Evolutionary conservation across 2,113 vertebrate genomes (phyloP).

Genomic region (Etia nguti): DNA sequence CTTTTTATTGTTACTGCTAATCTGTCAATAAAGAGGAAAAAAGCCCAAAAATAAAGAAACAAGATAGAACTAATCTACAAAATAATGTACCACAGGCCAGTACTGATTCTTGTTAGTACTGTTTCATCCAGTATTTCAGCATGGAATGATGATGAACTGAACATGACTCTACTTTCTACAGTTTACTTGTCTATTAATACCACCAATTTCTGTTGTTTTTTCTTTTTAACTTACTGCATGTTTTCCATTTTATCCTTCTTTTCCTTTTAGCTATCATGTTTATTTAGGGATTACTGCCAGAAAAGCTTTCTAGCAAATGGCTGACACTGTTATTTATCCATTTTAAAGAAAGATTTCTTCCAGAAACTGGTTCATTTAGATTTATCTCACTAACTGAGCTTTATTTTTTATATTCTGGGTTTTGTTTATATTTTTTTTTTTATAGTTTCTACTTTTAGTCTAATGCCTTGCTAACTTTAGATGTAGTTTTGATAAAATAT

Average conservation of each 20-base stretch:
- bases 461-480: neutral
- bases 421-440: neutral
- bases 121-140: neutral
- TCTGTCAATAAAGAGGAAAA: neutral
- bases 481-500: neutral
- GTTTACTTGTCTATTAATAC: neutral
- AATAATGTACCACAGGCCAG: neutral
- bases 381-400: neutral
- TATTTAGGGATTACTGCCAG: neutral
- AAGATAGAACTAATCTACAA: neutral
- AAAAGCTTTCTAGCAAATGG: neutral
- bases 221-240: fast-evolving
- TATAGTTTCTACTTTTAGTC: neutral
- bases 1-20: neutral
- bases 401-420: neutral
- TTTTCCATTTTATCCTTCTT: neutral
- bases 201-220: neutral
- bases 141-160: neutral
- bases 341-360: neutral
- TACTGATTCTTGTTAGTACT: neutral
- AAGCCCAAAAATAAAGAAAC: neutral
- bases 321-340: neutral
- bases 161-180: neutral
- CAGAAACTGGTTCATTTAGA: neutral
- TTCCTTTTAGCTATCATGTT: neutral